Conservation (phyloP, 2,888 invertebrate species). For the Osmoderma eremita region DNA sequence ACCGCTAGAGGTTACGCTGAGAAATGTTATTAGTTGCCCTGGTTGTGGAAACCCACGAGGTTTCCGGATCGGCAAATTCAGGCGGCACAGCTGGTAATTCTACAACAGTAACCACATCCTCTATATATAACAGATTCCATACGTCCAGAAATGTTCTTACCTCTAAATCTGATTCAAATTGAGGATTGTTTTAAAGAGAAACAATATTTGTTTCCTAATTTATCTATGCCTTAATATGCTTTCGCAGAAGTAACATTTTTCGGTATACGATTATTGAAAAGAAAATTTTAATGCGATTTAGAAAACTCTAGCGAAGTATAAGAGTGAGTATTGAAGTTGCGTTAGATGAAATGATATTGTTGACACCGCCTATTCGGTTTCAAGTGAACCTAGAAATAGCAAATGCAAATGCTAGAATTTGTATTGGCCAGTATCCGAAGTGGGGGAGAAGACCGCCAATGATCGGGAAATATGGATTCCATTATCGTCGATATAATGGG, state of each 20-base stretch:
- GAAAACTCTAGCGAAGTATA: neutral
- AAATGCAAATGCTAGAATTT: slow-evolving; percentile 46
- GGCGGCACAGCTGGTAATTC: slow-evolving; percentile 59
- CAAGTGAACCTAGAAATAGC: slow-evolving; percentile 32
- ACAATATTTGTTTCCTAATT: neutral
- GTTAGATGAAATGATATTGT: slow-evolving; percentile 24
- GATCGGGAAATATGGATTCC: slow-evolving; percentile 54
- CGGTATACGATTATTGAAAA: slow-evolving; percentile 1
- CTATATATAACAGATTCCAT: slow-evolving; percentile 47
- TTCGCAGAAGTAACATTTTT: no score
- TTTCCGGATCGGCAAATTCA: slow-evolving; percentile 55
- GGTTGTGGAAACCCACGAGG: slow-evolving; percentile 45
- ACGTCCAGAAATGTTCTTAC: slow-evolving; percentile 41
- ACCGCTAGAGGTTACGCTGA: slow-evolving; percentile 51
- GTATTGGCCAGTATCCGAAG: slow-evolving; percentile 51
- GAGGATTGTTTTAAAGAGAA: slow-evolving; percentile 15
- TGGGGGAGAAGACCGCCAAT: slow-evolving; percentile 41
- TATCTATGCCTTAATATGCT: neutral
- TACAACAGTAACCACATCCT: slow-evolving; percentile 51
- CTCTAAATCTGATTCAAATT: slow-evolving; percentile 36
- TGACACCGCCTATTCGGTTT: slow-evolving; percentile 27
- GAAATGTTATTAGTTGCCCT: slow-evolving; percentile 47
- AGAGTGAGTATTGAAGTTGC: slow-evolving; percentile 18
- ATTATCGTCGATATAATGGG: slow-evolving; percentile 60
- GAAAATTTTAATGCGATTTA: neutral